Evolutionary conservation across 2,797 vertebrate species (phyloP).

Genomic region (Eremophila alpestris): DNA sequence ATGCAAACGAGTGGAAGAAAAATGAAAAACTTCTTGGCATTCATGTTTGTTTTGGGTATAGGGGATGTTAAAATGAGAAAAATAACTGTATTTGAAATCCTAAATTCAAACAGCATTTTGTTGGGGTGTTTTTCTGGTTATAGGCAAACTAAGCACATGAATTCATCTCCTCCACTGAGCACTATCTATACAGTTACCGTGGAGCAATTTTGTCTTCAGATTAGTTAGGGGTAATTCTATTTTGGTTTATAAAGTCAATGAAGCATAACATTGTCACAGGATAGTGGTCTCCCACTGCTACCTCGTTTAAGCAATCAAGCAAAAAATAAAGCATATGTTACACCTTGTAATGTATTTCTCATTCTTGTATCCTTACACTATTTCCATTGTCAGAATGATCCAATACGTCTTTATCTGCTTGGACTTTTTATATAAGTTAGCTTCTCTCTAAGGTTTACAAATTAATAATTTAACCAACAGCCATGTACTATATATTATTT

Average conservation of each 20-base stretch:
- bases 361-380: constrained; percentile 69
- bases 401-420: constrained; percentile 39
- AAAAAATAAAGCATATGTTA: constrained; percentile 75
- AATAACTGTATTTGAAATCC: not conserved
- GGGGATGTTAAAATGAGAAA: not conserved
- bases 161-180: not conserved
- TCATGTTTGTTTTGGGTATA: not conserved
- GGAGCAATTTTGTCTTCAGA: not conserved
- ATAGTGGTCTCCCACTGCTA: constrained; percentile 67
- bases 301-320: constrained; percentile 68
- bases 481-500: constrained; percentile 64
- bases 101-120: not conserved
- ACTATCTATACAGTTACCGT: not conserved
- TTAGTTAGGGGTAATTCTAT: constrained; percentile 54
- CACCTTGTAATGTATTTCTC: constrained; percentile 70
- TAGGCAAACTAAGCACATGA: not conserved
- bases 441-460: constrained; percentile 56
- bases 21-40: not conserved
- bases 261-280: constrained; percentile 35
- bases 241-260: constrained; percentile 62
- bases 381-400: constrained; percentile 72
- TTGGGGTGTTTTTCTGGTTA: not conserved
- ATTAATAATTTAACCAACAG: constrained; percentile 67
- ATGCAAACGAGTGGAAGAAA: not conserved
- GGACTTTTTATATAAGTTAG: constrained; percentile 68